Conservation (phyloP, 2,888 invertebrate species). For the Steinernema carpocapsae region DNA sequence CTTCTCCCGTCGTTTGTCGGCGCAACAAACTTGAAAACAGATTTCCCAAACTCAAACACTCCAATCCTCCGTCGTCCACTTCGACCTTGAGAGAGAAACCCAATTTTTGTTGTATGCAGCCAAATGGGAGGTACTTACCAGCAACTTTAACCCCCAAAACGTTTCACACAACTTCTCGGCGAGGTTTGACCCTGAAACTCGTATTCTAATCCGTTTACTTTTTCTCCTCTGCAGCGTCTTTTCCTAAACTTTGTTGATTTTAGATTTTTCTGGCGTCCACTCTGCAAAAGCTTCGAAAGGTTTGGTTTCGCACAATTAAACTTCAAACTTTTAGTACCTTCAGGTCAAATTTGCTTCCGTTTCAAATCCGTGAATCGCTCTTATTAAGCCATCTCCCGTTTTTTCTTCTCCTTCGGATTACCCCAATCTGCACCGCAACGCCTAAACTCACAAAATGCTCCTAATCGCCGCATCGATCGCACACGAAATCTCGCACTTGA, state of each 20-base stretch:
- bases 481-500: background rate
- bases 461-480: background rate
- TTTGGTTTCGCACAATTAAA: too few relatives aligned
- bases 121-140: conserved; percentile 24
- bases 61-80: background rate
- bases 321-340: too few relatives aligned
- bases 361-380: too few relatives aligned
- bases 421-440: too few relatives aligned
- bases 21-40: background rate
- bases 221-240: background rate
- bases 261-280: background rate
- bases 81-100: conserved; percentile 9
- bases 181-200: conserved; percentile 9
- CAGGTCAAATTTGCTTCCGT: too few relatives aligned
- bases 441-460: too few relatives aligned
- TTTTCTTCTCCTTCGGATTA: too few relatives aligned
- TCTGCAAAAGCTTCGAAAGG: too few relatives aligned
- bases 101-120: background rate
- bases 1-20: too few relatives aligned
- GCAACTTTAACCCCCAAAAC: background rate
- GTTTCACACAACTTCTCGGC: conserved; percentile 5
- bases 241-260: background rate
- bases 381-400: background rate
- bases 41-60: background rate
- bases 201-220: conserved; percentile 11